phyloP scores from a whole-genome alignment of 2,888 invertebrate species.

The Diarsia rubi region DNA sequence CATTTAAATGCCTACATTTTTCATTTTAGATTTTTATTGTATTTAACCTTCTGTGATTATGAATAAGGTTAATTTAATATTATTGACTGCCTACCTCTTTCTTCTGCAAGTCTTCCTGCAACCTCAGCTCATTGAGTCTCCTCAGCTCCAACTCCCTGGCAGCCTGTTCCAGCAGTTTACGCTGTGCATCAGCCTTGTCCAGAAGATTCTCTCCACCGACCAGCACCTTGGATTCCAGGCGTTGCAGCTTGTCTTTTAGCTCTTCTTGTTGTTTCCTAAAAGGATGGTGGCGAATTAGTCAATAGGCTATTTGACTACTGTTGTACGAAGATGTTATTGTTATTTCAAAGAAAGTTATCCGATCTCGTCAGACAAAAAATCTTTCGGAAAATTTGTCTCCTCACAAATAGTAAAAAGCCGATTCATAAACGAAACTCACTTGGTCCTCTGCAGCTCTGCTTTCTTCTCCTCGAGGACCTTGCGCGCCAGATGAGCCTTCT shows the following conservation, averaged over 20 bases:
- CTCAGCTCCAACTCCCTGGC: slow-evolving; percentile 95
- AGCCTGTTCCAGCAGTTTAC: slow-evolving; percentile 96
- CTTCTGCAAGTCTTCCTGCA: slow-evolving; percentile 95
- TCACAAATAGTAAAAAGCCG: too few species aligned
- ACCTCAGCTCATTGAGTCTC: slow-evolving; percentile 94
- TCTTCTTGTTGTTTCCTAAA: slow-evolving; percentile 94
- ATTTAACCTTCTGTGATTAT: too few species aligned
- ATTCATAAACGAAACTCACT: slow-evolving; percentile 81
- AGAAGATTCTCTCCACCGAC: slow-evolving; percentile 99
- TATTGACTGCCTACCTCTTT: slow-evolving; percentile 92
- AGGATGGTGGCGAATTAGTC: too few species aligned
- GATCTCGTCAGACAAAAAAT: too few species aligned
- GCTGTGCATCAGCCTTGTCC: slow-evolving; percentile 98
- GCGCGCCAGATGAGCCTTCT: slow-evolving; percentile 93
- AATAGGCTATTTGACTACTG: too few species aligned
- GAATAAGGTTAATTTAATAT: too few species aligned
- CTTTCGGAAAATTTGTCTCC: too few species aligned
- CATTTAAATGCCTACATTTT: too few species aligned
- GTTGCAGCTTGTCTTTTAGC: slow-evolving; percentile 95
- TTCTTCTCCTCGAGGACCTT: slow-evolving; percentile 92
- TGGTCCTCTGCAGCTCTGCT: slow-evolving; percentile 94
- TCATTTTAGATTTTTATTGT: too few species aligned
- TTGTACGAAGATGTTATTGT: too few species aligned
- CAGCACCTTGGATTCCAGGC: slow-evolving; percentile 98
- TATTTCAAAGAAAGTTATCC: too few species aligned